These are phyloP conservation scores for Acrocephalus scirpaceus DNA, from an alignment of 2,797 vertebrate genomes.

Conservation along the genomic window DNA sequence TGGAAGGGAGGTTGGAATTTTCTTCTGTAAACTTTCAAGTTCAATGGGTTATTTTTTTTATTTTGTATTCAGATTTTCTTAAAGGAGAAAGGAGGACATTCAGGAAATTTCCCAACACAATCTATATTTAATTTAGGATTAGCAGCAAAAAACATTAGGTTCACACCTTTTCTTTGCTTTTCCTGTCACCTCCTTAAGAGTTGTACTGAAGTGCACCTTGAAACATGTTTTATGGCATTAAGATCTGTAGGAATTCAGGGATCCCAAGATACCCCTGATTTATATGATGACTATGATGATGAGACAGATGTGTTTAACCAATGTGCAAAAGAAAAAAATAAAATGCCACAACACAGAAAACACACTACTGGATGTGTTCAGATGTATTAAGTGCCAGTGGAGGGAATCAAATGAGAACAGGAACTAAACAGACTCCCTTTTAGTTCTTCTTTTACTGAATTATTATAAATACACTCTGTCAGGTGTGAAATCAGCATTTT, in stretches of 20 bases:
- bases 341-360: neutral
- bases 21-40: neutral
- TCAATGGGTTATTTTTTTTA: neutral
- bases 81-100: neutral
- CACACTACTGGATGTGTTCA: neutral
- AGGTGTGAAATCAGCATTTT: slow-evolving; percentile 29
- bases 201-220: neutral
- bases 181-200: neutral
- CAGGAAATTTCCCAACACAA: neutral
- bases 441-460: neutral
- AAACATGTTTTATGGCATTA: neutral
- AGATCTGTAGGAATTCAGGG: neutral
- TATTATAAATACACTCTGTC: neutral
- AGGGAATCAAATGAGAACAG: neutral
- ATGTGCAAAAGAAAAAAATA: neutral
- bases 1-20: neutral
- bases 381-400: neutral
- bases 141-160: neutral
- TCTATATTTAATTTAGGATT: neutral
- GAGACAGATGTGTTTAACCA: neutral
- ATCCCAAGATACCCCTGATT: neutral
- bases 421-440: neutral
- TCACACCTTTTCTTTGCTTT: neutral
- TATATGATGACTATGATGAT: neutral
- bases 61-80: neutral